Evolutionary conservation across 2,113 vertebrate genomes (phyloP), one percentile per base, ranked within the genome.

Genomic region (Anarhynchus alexandrinus): DNA sequence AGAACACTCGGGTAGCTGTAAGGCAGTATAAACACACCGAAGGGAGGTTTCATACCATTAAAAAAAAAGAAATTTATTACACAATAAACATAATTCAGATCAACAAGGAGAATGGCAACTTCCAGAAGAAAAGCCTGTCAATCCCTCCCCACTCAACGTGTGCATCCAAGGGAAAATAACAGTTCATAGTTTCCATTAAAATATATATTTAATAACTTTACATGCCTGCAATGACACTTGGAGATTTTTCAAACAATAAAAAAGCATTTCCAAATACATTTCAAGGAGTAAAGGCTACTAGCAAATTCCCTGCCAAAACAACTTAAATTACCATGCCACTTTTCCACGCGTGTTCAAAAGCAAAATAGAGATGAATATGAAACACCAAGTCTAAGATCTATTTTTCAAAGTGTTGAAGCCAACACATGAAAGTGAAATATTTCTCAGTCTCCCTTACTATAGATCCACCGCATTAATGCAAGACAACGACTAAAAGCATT

Each of bases 401-500:
- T 97, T 95, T 97, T 97, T 96, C 95, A 97, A 97, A 97, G 94
- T 90, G 83, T 93, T 86, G 83, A 93, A 98, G 70, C 73, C 66
- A 97, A 93, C 12, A 38, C 84, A 87, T 93, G 96, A 96, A 91
- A 94, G 96, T 92, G 95, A 97, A 98, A 97, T 94, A 90, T 95
- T 82, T 80, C 85, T 87, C 81, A 86, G 94, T 58, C 64, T 96
- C 79, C 84, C 70, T 88, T 97, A 95, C 94, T 87, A 96, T 88
- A 91, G 93, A 92, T 95, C 89, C 55, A 87, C 80, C 3, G 3
- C 96, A 98, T 98, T 98, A 98, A 96, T 91, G 94, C 94, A 97
- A 96, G 96, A 93, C 88, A 95, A 96, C 78, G 59, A 95, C 97
- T 97, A 86, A 96, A 96, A 97, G 86, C 92, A 89, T 97, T 97